These are phyloP conservation scores for Drosophila kikkawai DNA, from an alignment of 1,140 invertebrate genomes.

Conservation along the genomic window DNA sequence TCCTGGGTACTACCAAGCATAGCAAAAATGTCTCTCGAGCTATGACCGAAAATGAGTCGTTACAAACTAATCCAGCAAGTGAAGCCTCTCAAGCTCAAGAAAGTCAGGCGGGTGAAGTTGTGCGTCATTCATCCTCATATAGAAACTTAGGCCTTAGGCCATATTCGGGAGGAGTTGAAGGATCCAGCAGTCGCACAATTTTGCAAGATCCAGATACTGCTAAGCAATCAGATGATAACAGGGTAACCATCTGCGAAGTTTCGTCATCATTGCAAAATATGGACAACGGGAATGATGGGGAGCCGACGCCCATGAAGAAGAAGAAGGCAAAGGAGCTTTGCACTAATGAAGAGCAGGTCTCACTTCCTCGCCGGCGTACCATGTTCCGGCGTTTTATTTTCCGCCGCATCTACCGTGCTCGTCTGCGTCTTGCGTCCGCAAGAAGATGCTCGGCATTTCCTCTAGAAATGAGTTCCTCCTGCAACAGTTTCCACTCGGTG, in stretches of 20 bases:
- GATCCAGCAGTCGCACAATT: background rate
- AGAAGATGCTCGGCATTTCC: background rate
- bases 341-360: background rate
- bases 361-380: constrained; percentile 12
- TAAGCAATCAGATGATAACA: background rate
- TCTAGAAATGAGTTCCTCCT: constrained; percentile 28
- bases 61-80: background rate
- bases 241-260: constrained; percentile 20
- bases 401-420: constrained; percentile 40
- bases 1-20: background rate
- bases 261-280: constrained; percentile 29
- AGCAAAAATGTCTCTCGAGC: background rate
- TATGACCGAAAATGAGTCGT: background rate
- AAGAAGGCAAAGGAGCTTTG: background rate
- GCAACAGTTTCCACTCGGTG: constrained; percentile 62
- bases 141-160: no score
- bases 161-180: background rate
- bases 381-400: constrained; percentile 41
- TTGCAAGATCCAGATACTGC: no score
- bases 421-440: constrained; percentile 29
- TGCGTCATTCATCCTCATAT: background rate
- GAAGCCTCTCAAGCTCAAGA: background rate
- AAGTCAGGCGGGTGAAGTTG: background rate
- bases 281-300: background rate
- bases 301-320: background rate